Conservation (phyloP, 2,113 vertebrate species). For the Cranoglanis bouderius region DNA sequence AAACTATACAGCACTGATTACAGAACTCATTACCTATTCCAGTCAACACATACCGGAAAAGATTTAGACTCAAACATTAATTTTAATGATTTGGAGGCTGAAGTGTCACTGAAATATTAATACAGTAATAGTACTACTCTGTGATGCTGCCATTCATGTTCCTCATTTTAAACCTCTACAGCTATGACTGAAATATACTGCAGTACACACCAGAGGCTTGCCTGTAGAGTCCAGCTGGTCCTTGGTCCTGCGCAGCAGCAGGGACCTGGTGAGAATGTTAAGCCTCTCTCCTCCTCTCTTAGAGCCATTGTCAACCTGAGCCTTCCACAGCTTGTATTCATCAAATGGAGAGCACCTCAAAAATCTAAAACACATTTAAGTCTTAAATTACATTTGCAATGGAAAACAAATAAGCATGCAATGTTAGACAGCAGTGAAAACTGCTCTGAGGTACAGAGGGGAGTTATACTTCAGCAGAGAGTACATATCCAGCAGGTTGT, state of each 20-base stretch:
- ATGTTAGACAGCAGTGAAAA: background rate
- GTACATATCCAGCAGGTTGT: slow-evolving; percentile 96
- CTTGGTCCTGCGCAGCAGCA: slow-evolving; percentile 89
- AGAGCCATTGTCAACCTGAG: slow-evolving; percentile 91
- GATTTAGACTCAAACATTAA: background rate
- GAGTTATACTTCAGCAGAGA: slow-evolving; percentile 87
- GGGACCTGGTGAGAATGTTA: slow-evolving; percentile 85
- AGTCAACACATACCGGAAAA: no score
- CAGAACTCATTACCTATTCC: background rate
- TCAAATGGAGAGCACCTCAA: slow-evolving; percentile 92
- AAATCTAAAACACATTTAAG: slow-evolving; percentile 74
- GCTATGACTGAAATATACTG: background rate
- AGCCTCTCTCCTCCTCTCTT: slow-evolving; percentile 86
- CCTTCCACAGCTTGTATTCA: slow-evolving; percentile 90
- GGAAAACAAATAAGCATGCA: background rate
- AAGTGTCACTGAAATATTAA: background rate
- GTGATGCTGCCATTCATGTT: background rate
- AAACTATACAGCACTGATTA: background rate
- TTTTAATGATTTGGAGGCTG: background rate
- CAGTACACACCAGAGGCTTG: slow-evolving; percentile 83
- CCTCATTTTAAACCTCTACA: background rate
- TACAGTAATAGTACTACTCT: background rate
- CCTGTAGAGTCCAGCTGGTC: slow-evolving; percentile 81
- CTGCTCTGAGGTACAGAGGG: background rate
- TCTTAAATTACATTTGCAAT: background rate